Conservation (phyloP, 2,113 vertebrate species). For the Saguinus midas region DNA sequence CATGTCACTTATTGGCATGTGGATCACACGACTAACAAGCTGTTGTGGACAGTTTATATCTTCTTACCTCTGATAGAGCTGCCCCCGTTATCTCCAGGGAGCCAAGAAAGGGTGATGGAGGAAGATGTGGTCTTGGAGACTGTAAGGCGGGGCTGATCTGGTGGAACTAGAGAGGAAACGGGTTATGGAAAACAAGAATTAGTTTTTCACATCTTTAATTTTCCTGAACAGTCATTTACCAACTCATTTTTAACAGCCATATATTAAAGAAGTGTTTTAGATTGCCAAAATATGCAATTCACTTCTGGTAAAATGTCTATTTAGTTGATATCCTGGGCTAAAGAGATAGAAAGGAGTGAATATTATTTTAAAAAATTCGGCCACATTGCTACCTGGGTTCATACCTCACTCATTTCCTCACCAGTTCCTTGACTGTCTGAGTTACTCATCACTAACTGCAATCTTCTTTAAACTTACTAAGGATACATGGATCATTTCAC, state of each 20-base stretch:
- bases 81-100: slow-evolving; percentile 98
- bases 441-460: neutral
- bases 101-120: slow-evolving; percentile 98
- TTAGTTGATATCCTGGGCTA: slow-evolving; percentile 77
- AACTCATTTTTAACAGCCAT: slow-evolving; percentile 61
- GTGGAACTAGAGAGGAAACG: slow-evolving; percentile 89
- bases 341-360: slow-evolving; percentile 64
- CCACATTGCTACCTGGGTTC: slow-evolving; percentile 65
- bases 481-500: neutral
- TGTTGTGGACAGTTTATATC: neutral
- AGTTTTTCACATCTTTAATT: slow-evolving; percentile 59
- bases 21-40: neutral
- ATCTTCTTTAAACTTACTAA: neutral
- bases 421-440: slow-evolving; percentile 31
- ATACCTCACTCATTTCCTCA: slow-evolving; percentile 44
- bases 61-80: slow-evolving; percentile 97
- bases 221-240: slow-evolving; percentile 72
- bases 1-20: neutral
- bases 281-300: slow-evolving; percentile 79
- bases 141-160: slow-evolving; percentile 97
- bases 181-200: slow-evolving; percentile 78
- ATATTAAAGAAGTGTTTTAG: slow-evolving; percentile 78
- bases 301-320: slow-evolving; percentile 82
- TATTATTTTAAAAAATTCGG: slow-evolving; percentile 55
- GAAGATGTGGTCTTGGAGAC: slow-evolving; percentile 99